These are phyloP conservation scores for Volucella zonaria DNA, from an alignment of 2,888 invertebrate species.

Conservation along the genomic window DNA sequence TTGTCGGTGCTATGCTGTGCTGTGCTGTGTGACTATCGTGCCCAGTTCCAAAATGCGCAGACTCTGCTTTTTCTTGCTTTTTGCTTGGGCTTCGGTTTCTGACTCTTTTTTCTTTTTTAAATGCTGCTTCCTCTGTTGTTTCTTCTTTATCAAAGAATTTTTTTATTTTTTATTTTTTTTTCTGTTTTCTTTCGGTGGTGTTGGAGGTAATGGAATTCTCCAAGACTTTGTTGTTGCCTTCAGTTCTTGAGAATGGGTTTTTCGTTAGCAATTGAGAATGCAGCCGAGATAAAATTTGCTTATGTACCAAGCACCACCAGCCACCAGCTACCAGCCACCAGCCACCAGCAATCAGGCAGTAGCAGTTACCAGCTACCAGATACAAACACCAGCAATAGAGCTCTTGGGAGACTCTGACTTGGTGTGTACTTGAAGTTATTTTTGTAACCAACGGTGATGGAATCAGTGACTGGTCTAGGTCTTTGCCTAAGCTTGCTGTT, in stretches of 20 bases:
- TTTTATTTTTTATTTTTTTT: background rate
- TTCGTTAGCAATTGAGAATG: slow-evolving; percentile 60
- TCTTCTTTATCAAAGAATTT: slow-evolving; percentile 50
- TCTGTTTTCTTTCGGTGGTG: background rate
- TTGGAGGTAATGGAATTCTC: slow-evolving; percentile 23
- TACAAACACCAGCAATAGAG: no score
- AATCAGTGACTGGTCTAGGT: slow-evolving; percentile 29
- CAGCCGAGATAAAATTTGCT: slow-evolving; percentile 61
- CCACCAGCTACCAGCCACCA: no score
- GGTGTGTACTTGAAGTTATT: slow-evolving; percentile 56
- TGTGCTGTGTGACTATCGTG: slow-evolving; percentile 24
- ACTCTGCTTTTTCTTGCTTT: slow-evolving; percentile 59
- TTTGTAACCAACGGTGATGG: slow-evolving; percentile 48
- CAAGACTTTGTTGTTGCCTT: slow-evolving; percentile 20
- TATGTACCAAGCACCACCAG: slow-evolving; percentile 7
- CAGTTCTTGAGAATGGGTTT: slow-evolving; percentile 34
- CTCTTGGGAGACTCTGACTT: slow-evolving; percentile 7
- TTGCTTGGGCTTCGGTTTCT: slow-evolving; percentile 37
- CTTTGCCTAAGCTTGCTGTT: background rate
- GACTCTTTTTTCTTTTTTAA: slow-evolving; percentile 4
- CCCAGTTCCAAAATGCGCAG: slow-evolving; percentile 63
- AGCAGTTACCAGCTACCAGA: no score
- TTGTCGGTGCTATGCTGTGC: slow-evolving; percentile 41
- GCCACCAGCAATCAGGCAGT: no score
- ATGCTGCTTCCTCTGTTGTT: slow-evolving; percentile 44